These are phyloP conservation scores for Chelidonichthys spinosus DNA, from an alignment of 2,797 vertebrate genomes.

Conservation along the genomic window DNA sequence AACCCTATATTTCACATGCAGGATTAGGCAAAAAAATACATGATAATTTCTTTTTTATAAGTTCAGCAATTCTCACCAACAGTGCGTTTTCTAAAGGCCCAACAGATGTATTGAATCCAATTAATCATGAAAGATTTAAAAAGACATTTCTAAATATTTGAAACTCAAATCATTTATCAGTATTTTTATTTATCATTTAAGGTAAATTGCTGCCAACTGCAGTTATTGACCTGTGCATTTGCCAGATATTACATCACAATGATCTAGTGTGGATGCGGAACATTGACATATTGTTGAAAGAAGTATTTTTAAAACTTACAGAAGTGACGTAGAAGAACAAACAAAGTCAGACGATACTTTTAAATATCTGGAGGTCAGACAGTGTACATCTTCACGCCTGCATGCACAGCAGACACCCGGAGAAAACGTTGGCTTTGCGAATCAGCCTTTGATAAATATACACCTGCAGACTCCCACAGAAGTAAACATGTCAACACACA, in stretches of 20 bases:
- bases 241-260: background rate
- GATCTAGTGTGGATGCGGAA: background rate
- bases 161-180: background rate
- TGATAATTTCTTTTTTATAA: background rate
- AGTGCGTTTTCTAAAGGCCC: background rate
- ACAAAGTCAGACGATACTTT: background rate
- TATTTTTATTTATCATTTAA: no score
- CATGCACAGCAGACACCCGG: constrained; percentile 55
- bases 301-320: constrained; percentile 2
- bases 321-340: background rate
- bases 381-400: constrained; percentile 38
- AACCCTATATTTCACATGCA: background rate
- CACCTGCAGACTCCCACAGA: constrained; percentile 23
- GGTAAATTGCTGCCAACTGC: background rate
- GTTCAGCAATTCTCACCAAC: background rate
- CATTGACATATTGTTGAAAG: background rate
- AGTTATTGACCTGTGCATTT: background rate
- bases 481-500: constrained; percentile 65
- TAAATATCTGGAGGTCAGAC: constrained; percentile 37
- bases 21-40: constrained; percentile 5
- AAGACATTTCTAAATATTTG: background rate
- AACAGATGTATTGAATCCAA: background rate
- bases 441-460: constrained; percentile 42
- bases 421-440: constrained; percentile 31
- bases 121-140: background rate